Base-by-base conservation (phyloP, 2,797 vertebrate genomes). In the Prionace glauca region DNA sequence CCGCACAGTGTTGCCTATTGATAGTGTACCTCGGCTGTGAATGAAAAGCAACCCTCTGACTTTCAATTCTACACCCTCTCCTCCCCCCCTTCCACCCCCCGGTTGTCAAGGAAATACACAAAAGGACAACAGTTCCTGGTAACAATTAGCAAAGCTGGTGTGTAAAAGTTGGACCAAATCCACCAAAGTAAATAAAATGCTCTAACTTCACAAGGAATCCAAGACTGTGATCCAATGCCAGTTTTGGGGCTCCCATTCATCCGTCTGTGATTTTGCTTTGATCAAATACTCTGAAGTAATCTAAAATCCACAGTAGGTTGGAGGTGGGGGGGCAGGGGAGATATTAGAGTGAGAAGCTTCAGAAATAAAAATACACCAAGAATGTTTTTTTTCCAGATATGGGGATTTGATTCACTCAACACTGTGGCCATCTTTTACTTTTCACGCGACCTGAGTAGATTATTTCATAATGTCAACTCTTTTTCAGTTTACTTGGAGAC, bases 181-280 rank as follows among this genome's bases (percentile, higher is more conserved):
- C 96, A 97, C 97, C 97, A 98, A 96, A 93, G 96, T 96, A 97
- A 98, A 97, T 96, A 97, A 81, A 96, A 95, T 96, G 96, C 96
- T 96, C 96, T 96, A 96, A 96, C 96, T 97, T 97, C 97, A 96
- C 96, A 96, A 96, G 96, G 71, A 71, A 29, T 29, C 60, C n/a
- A 29, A 20, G 16, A 96, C 96, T 97, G 96, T 97, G 96, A 97
- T 97, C 96, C 96, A 84, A 88, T 90, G 97, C 96, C 97, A 96
- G 96, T 67, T 45, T 79, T 96, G 94, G 96, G 96, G 96, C 96
- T 96, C 96, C 90, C 95, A 97, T 96, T 96, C 96, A 96, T 96
- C 96, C 95, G 95, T 96, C 91, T 96, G 96, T 93, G 74, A 86
- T 96, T 96, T 96, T 96, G 72, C 84, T 90, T 95, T 93, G 90